Evolutionary conservation across 2,888 invertebrate genomes (phyloP), one percentile per base, ranked within the genome.

Genomic region (Galerucella calmariensis): DNA sequence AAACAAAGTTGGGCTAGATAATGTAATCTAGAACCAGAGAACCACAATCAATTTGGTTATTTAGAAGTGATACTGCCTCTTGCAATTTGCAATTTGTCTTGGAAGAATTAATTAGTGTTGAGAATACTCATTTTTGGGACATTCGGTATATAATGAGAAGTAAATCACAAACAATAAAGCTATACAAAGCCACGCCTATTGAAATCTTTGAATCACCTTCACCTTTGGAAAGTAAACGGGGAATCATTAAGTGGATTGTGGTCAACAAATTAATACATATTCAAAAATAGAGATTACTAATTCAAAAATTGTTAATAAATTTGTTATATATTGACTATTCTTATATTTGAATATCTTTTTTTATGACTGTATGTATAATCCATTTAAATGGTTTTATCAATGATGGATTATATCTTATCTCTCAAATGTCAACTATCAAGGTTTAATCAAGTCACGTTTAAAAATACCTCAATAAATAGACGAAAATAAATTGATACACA

Each of bases 151-250:
- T 51, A n/a, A 51, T 51, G 14, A 51, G 14, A 48, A 12, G 12
- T 48, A 48, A 48, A 48, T 12, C 11, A 48, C 48, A 48, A 48
- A 51, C 48, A 51, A 51, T 4, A n/a, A n/a, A 12, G 5, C 44
- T 6, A 63, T 16, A 44, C 27, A 67, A 14, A 61, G 6, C 67
- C 67, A 59, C 46, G 58, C 66, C 35, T 48, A 59, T 59, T 16
- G 12, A 48, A 46, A 66, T 20, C 46, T 61, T 56, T 11, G 9
- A 61, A 53, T 72, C 61, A 73, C 73, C 73, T 73, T 73, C 73
- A 73, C 68, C 73, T 73, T 35, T 68, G 63, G 53, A 41, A 53
- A 68, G 41, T 67, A 72, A 69, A 48, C n/a, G 59, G n/a, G n/a
- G 48, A 58, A 58, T 58, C 44, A 59, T 41, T 51, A 56, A 41